phyloP scores from a whole-genome alignment of 2,888 invertebrate species.

The Kryphioiulus occultus region DNA sequence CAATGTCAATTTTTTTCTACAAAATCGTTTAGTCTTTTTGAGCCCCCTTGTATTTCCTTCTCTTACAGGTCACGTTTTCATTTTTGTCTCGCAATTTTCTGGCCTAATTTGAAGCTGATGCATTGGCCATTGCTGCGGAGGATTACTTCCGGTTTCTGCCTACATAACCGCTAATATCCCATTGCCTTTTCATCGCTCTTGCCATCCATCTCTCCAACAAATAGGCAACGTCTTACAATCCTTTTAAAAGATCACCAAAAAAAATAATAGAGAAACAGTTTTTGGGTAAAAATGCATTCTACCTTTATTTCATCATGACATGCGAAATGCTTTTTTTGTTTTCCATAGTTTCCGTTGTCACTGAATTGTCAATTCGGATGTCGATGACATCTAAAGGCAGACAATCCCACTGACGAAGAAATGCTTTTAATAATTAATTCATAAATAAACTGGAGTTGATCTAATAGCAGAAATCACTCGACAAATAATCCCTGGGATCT shows the following conservation, averaged over 20 bases:
- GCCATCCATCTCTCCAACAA: not conserved
- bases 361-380: not conserved
- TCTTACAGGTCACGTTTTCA: not conserved
- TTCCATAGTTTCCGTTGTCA: not conserved
- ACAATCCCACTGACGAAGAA: not conserved
- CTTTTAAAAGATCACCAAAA: not conserved
- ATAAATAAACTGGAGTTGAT: not conserved
- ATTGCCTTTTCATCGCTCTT: constrained; percentile 11
- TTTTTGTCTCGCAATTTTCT: not conserved
- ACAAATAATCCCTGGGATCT: not conserved
- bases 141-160: constrained; percentile 24
- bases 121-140: not conserved
- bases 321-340: not conserved
- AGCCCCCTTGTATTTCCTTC: no score
- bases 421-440: not conserved
- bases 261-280: not conserved
- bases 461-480: not conserved
- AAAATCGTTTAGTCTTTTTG: no score
- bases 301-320: no score
- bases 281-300: not conserved
- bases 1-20: no score
- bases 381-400: not conserved
- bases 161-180: not conserved
- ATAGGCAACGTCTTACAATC: not conserved
- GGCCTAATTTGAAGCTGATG: constrained; percentile 6